phyloP scores from a whole-genome alignment of 1,140 invertebrate genomes.

The Brachionus koreanus region DNA sequence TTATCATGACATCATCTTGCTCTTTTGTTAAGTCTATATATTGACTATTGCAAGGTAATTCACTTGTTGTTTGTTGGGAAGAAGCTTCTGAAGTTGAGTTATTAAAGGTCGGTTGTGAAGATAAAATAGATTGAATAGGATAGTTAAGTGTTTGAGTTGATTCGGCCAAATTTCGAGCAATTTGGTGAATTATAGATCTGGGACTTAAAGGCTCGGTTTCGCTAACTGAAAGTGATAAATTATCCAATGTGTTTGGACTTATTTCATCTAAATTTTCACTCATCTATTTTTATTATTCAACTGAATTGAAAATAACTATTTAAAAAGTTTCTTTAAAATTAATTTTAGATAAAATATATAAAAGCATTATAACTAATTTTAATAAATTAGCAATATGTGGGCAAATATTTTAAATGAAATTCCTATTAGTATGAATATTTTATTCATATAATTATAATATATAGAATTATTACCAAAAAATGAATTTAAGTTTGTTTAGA shows the following conservation, averaged over 20 bases:
- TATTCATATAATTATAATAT: neutral
- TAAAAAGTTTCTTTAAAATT: neutral
- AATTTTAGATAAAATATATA: slow-evolving; percentile 1
- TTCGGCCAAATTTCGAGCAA: neutral
- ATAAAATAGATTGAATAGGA: neutral
- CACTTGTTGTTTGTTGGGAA: neutral
- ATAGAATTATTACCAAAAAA: neutral
- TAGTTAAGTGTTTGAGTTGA: neutral
- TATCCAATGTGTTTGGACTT: neutral
- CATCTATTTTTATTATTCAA: neutral
- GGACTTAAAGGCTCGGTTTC: neutral
- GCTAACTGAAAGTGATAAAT: neutral
- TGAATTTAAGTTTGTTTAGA: neutral
- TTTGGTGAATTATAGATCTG: neutral
- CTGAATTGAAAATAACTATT: neutral
- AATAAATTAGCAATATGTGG: neutral
- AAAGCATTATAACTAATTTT: neutral
- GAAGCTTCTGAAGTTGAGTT: neutral
- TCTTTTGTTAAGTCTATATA: slow-evolving; percentile 29
- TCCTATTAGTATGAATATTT: neutral
- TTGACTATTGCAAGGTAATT: neutral
- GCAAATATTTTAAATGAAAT: neutral
- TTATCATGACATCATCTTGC: slow-evolving; percentile 14
- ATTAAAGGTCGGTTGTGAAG: neutral
- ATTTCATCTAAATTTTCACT: slow-evolving; percentile 9